phyloP scores from a whole-genome alignment of 2,113 vertebrate species.

The Pelvicachromis taeniatus region DNA sequence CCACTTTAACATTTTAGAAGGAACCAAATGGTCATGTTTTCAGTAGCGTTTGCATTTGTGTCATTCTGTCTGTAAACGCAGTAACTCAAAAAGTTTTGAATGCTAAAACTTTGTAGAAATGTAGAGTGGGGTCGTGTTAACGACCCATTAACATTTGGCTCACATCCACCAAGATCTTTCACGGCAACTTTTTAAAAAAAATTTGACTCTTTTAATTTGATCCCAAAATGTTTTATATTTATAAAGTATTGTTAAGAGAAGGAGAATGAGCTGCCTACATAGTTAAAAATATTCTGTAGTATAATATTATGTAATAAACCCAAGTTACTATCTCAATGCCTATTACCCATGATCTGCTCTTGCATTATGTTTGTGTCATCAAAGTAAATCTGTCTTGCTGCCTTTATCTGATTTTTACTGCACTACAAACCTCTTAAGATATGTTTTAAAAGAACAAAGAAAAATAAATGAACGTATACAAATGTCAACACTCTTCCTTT shows the following conservation, averaged over 20 bases:
- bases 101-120: not conserved
- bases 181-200: not conserved
- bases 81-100: not conserved
- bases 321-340: accelerated
- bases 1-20: not conserved
- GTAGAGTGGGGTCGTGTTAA: not conserved
- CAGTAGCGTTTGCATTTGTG: not conserved
- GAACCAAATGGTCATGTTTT: not conserved
- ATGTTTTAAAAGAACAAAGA: not conserved
- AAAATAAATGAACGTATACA: not conserved
- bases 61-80: not conserved
- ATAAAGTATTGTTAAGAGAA: not conserved
- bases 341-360: not conserved
- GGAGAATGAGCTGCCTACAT: not conserved
- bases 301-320: not conserved
- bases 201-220: not conserved
- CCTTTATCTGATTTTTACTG: not conserved
- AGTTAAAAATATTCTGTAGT: not conserved
- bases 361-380: no score
- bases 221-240: not conserved
- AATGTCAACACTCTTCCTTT: not conserved
- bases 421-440: not conserved
- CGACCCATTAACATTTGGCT: not conserved
- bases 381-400: not conserved
- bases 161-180: not conserved